Evolutionary conservation across 1,140 invertebrate species (phyloP).

Genomic region (Steinernema khuongi): DNA sequence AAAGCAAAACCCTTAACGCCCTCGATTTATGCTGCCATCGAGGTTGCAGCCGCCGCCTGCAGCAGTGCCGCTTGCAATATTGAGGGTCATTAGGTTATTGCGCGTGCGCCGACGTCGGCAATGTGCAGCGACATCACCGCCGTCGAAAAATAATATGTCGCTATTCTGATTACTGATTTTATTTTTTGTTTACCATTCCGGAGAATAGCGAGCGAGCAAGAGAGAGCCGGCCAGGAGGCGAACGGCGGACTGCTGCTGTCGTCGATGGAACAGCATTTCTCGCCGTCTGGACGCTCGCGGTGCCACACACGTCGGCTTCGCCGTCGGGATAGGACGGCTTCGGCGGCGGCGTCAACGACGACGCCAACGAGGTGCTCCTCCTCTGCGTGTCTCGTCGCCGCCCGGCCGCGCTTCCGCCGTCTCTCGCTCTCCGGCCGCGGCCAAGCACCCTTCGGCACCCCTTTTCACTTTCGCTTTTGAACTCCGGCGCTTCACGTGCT

Average conservation of each 20-base stretch:
- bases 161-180: background rate
- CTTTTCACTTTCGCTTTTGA: background rate
- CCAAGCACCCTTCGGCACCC: background rate
- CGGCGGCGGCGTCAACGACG: too few species aligned
- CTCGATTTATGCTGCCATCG: too few species aligned
- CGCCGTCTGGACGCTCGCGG: slow-evolving; percentile 1
- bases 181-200: slow-evolving; percentile 2
- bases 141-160: background rate
- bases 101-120: too few species aligned
- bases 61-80: too few species aligned
- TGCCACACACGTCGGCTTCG: background rate
- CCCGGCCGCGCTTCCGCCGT: background rate
- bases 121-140: too few species aligned
- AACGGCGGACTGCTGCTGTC: background rate
- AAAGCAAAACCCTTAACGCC: too few species aligned
- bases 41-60: too few species aligned
- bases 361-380: background rate
- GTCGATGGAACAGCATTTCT: background rate
- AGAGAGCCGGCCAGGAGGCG: background rate
- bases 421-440: background rate
- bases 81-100: too few species aligned
- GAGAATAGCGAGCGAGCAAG: background rate
- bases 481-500: background rate
- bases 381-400: background rate
- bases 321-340: background rate